Conservation (phyloP, 2,797 vertebrate species). For the Cynopterus sphinx region DNA sequence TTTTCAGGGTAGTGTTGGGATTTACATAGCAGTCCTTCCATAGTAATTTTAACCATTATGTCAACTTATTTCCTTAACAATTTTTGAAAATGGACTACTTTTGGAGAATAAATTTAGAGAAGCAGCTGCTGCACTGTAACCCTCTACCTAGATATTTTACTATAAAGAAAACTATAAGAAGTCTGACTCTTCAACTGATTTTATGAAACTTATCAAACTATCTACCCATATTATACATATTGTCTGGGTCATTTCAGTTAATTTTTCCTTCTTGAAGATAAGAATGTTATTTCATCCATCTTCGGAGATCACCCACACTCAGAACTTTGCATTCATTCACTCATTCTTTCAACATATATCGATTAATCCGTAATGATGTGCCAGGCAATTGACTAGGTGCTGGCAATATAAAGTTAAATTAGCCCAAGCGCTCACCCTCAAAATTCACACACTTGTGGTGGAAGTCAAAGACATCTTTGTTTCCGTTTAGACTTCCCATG, state of each 20-base stretch:
- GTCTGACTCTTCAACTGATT: background rate
- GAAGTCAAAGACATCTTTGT: background rate
- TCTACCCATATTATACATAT: background rate
- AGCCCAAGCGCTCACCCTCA: background rate
- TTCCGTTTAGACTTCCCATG: background rate
- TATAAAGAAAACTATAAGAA: background rate
- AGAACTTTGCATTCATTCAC: background rate
- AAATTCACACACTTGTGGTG: background rate
- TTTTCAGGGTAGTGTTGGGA: background rate
- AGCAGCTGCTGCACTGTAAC: background rate
- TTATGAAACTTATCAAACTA: background rate
- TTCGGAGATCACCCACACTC: background rate
- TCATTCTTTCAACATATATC: background rate
- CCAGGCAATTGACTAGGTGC: background rate
- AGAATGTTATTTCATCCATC: background rate
- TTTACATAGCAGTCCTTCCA: background rate
- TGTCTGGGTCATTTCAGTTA: background rate
- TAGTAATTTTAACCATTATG: background rate
- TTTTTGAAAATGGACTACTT: background rate
- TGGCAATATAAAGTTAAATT: background rate
- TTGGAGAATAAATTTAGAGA: background rate
- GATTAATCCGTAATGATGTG: background rate
- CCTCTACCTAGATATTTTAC: background rate
- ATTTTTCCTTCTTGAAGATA: background rate
- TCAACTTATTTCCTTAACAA: background rate